Conservation (phyloP, 2,888 invertebrate genomes). For the Philaethria dido region DNA sequence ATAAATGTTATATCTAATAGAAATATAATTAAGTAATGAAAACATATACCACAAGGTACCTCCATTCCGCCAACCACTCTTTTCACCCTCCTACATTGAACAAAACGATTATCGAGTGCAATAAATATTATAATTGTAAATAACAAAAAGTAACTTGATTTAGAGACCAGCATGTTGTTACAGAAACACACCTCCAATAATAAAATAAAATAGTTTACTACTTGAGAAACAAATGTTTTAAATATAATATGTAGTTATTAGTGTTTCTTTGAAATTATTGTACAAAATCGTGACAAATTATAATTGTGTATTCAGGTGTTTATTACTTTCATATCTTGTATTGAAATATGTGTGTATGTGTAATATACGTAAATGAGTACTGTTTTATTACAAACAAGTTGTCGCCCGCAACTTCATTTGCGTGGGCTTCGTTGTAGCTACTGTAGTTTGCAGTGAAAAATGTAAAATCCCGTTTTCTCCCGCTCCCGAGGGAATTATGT, state of each 20-base stretch:
- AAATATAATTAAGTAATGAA: conserved; percentile 31
- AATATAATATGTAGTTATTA: conserved; percentile 32
- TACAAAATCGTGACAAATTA: conserved; percentile 59
- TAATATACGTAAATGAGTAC: not conserved
- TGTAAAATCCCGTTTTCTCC: not conserved
- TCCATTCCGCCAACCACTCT: conserved; percentile 66
- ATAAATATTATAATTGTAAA: conserved; percentile 9
- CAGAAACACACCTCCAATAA: conserved; percentile 31
- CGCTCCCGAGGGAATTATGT: too few relatives aligned
- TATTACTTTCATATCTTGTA: conserved; percentile 7
- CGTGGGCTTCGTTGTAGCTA: not conserved
- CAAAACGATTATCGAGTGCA: conserved; percentile 42
- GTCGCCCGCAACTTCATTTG: not conserved
- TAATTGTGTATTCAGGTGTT: conserved; percentile 46
- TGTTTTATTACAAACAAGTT: not conserved
- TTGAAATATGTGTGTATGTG: conserved; percentile 3
- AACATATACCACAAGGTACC: conserved; percentile 65
- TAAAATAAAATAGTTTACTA: conserved; percentile 34
- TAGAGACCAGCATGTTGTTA: conserved; percentile 33
- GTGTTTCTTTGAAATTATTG: conserved; percentile 44
- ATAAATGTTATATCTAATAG: not conserved
- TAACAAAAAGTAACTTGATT: conserved; percentile 23
- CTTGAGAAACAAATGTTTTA: conserved; percentile 28
- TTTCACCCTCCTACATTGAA: conserved; percentile 61
- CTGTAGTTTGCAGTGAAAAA: not conserved